phyloP scores from a whole-genome alignment of 2,113 vertebrate genomes.

The Eulemur macaco region DNA sequence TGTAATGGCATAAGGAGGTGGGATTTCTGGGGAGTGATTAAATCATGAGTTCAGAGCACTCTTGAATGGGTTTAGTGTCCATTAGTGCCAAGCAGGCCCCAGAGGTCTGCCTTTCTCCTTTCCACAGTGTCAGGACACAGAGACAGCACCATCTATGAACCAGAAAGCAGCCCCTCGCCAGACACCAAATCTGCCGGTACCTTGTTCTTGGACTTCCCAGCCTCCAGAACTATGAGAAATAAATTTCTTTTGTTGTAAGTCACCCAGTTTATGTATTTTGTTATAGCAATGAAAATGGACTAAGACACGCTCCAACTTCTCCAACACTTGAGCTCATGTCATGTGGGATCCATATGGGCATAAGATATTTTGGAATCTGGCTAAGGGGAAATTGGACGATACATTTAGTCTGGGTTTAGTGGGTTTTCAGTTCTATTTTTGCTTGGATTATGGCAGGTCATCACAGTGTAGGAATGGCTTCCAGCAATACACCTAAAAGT shows the following conservation, averaged over 20 bases:
- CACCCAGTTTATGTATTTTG: not conserved
- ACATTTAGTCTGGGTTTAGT: not conserved
- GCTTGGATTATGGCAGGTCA: not conserved
- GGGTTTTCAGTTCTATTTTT: not conserved
- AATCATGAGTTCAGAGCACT: not conserved
- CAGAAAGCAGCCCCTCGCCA: not conserved
- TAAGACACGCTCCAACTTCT: not conserved
- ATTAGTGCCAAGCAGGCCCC: not conserved
- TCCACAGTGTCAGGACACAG: not conserved
- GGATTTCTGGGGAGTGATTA: not conserved
- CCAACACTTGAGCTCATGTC: not conserved
- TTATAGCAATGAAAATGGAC: not conserved
- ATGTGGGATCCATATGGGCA: no score
- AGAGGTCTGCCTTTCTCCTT: accelerated
- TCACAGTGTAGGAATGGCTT: not conserved
- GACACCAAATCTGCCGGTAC: not conserved
- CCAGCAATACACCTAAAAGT: not conserved
- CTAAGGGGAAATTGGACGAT: not conserved
- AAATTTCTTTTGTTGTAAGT: not conserved
- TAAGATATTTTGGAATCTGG: not conserved
- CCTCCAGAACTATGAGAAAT: not conserved
- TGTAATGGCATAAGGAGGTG: not conserved
- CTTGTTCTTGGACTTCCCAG: not conserved
- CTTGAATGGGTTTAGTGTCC: not conserved
- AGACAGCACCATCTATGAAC: not conserved